These are phyloP conservation scores for Microctonus brassicae DNA, from an alignment of 2,888 invertebrate genomes.

Conservation along the genomic window DNA sequence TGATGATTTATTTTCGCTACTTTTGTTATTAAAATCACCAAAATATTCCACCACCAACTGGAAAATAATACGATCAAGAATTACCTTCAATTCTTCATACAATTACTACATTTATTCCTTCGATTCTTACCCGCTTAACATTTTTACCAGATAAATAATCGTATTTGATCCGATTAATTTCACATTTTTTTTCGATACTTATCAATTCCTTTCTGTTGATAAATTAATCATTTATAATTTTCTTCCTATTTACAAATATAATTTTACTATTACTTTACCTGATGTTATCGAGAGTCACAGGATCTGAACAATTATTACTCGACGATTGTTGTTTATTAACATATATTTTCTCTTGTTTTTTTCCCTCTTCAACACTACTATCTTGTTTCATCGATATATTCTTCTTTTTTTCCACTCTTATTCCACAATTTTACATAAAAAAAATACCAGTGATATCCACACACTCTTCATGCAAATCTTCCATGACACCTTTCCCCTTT, in stretches of 20 bases:
- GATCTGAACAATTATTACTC: slow-evolving; percentile 29
- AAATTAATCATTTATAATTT: background rate
- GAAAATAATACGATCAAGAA: background rate
- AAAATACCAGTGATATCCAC: background rate
- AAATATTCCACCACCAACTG: slow-evolving; percentile 54
- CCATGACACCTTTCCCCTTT: background rate
- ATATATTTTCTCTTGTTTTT: slow-evolving; percentile 37
- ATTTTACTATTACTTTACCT: slow-evolving; percentile 43
- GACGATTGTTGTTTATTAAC: slow-evolving; percentile 29
- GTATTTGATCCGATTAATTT: slow-evolving; percentile 54
- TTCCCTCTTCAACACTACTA: slow-evolving; percentile 27
- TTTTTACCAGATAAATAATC: slow-evolving; percentile 52
- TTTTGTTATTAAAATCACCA: slow-evolving; percentile 48
- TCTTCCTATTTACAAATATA: background rate
- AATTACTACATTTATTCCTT: background rate
- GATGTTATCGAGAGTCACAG: slow-evolving; percentile 50
- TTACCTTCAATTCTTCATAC: too few species aligned
- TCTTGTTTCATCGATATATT: slow-evolving; percentile 39
- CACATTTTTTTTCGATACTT: slow-evolving; percentile 49
- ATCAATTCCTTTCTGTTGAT: slow-evolving; percentile 56
- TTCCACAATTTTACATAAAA: background rate
- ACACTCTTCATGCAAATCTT: background rate
- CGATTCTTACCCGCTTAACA: slow-evolving; percentile 51
- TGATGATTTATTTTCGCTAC: slow-evolving; percentile 39
- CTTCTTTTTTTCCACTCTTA: background rate